A percentile compares a stretch with the other conserved stretches of the same genome.
These are phyloP conservation scores for Paratrypauchen microcephalus DNA, from an alignment of 2,797 vertebrate genomes.

Conservation along the genomic window DNA sequence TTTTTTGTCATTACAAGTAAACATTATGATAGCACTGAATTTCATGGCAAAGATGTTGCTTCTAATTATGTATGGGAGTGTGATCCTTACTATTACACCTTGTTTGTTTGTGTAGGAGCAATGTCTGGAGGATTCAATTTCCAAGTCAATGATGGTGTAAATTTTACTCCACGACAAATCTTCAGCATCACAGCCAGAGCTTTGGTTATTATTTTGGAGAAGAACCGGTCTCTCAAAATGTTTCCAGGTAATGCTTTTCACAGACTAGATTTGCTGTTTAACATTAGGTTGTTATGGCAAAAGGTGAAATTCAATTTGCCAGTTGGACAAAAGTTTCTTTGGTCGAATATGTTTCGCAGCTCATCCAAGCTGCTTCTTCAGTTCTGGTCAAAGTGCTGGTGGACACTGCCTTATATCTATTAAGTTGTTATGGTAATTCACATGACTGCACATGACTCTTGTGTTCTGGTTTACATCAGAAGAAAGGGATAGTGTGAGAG, in stretches of 20 bases:
- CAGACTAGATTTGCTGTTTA: neutral
- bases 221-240: conserved; percentile 79
- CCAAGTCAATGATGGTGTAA: conserved; percentile 90
- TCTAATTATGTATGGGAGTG: neutral
- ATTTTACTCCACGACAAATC: conserved; percentile 86
- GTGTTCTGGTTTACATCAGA: conserved; percentile 40
- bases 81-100: neutral
- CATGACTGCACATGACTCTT: conserved; percentile 22
- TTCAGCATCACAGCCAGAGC: conserved; percentile 86
- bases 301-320: too few species aligned
- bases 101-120: conserved; percentile 70
- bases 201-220: conserved; percentile 81
- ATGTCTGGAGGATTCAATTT: conserved; percentile 91
- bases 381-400: too few species aligned
- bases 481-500: conserved; percentile 34
- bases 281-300: neutral
- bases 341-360: too few species aligned
- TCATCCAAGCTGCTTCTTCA: too few species aligned
- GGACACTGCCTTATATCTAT: too few species aligned
- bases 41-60: neutral
- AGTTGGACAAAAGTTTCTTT: too few species aligned
- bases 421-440: neutral
- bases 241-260: conserved; percentile 75
- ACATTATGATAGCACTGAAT: neutral
- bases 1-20: too few species aligned